Evolutionary conservation across 2,888 invertebrate species (phyloP), one percentile per base, ranked within the genome.

Genomic region (Lepetodrilus schrolli): DNA sequence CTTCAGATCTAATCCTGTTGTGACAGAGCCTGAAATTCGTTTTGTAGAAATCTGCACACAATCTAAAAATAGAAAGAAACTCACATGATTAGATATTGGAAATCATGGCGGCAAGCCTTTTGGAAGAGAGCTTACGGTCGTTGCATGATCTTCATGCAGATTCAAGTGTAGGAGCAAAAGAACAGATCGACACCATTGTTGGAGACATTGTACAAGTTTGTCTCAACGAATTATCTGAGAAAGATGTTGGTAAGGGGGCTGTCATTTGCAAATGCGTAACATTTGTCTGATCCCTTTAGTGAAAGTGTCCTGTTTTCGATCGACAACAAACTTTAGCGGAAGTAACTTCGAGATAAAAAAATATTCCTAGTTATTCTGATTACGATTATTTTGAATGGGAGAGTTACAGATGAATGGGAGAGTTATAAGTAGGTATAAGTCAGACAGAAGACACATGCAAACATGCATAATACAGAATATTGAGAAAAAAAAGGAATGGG

Each of bases 181-280:
- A 84, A 37, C 83, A 84, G 50, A 78, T 84, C 20, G 80, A 82
- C 73, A 80, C 82, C 23, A 74, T 84, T 21, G 82, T 87, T 8
- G 80, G 83, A n/a, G 86, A 87, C 75, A 82, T 89, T 4, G 77
- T 80, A 48, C 87, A 87, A 38, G 77, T 85, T 34, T 87, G 86
- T 76, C 69, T 86, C 26, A 79, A 89, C 65, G 88, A 88, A 77
- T 76, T 84, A 4, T 78, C 83, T 17, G 85, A 85, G 10, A 87
- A 85, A 76, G 85, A 86, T 58, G 83, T 83, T 50, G 89, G 89
- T 87, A 76, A 71, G 47, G 30, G 8, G 2, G 26, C 36, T 69
- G 30, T 38, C 48, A 43, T 13, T 13, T n/a, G 23, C 17, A 21
- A 30, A 10, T 37, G 34, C 17, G 7, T 3, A 10, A 8, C 1